Base-by-base conservation (phyloP, 2,113 vertebrate genomes). In the Acinonyx jubatus region DNA sequence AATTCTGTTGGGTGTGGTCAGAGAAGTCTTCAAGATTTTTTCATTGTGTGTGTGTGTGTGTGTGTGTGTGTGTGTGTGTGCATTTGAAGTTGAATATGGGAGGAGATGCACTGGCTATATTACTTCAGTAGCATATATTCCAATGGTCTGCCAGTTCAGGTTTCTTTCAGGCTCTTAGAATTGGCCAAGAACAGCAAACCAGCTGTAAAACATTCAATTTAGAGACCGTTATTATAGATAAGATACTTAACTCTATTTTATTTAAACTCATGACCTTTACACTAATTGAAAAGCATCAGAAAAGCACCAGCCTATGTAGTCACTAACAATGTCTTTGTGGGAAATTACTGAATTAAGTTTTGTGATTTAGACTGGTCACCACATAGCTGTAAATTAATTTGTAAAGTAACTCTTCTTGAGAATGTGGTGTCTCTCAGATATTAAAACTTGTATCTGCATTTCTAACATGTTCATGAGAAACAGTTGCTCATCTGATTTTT, bases 231-330 rank as follows among this genome's bases (percentile, higher is more conserved):
- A 94, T 96, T 83, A 63, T n/a, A 97, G 95, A 91, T 98, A 93
- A 86, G 89, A 94, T 96, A 85, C 87, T 97, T 89, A 94, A 95
- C 74, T 96, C 74, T 97, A 21, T 94, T 97, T 98, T 95, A 96
- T 96, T 97, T 97, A 96, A 97, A 93, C n/a, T 97, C 73, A 31
- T 93, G 94, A 96, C 97, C 96, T 97, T 97, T 97, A 55, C n/a
- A 74, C 78, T 97, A 97, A 97, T 97, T 97, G 93, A 94, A 98
- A 98, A 97, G 91, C 93, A 96, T 97, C 91, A 69, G 88, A 93
- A 90, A 96, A 89, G 91, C 80, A 91, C 86, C 94, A 93, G 50
- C 71, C 79, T 89, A 12, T 80, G n/a, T 33, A 86, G 81, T 96
- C 82, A 83, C 61, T 92, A 94, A 90, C 87, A 93, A 57, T 80